Conservation (phyloP, 1,140 invertebrate species). For the Neuroterus valhalla region DNA sequence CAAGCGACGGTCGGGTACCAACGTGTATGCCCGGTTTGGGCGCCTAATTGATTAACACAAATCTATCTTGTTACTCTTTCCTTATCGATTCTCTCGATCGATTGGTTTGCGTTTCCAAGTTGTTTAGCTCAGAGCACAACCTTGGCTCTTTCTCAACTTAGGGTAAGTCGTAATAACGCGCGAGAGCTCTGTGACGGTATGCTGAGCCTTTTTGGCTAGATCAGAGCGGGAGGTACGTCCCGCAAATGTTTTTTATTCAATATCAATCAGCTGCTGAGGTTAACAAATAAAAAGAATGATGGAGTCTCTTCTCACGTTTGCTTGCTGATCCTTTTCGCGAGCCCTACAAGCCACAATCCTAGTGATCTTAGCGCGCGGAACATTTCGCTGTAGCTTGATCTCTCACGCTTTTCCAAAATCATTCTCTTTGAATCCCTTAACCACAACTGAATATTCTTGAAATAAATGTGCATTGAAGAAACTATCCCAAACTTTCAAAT, state of each 20-base stretch:
- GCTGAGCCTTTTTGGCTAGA: slow-evolving; percentile 28
- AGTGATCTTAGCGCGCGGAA: slow-evolving; percentile 63
- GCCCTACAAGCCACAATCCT: slow-evolving; percentile 44
- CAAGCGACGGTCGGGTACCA: slow-evolving; percentile 54
- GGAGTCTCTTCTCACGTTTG: slow-evolving; percentile 66
- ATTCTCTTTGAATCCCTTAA: not conserved
- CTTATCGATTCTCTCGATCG: slow-evolving; percentile 36
- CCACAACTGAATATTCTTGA: not conserved
- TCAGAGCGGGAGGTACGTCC: slow-evolving; percentile 72
- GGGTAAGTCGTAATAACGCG: slow-evolving; percentile 28
- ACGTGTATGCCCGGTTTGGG: slow-evolving; percentile 69
- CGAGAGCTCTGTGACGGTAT: slow-evolving; percentile 12
- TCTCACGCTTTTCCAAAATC: slow-evolving; percentile 56
- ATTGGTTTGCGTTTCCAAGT: not conserved
- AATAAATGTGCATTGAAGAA: not conserved
- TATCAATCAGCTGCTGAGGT: slow-evolving; percentile 1
- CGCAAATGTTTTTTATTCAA: slow-evolving; percentile 30
- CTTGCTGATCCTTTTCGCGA: slow-evolving; percentile 68
- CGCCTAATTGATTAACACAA: slow-evolving; percentile 47
- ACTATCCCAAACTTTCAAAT: not conserved
- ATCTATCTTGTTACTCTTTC: slow-evolving; percentile 38
- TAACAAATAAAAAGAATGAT: slow-evolving; percentile 41
- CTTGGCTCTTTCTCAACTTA: slow-evolving; percentile 25
- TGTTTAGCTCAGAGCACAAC: not conserved
- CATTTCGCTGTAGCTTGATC: slow-evolving; percentile 59